A percentile compares a stretch with the other conserved stretches of the same genome.
These are phyloP conservation scores for Parnassius glacialis DNA, from an alignment of 2,888 invertebrate species.

Conservation along the genomic window DNA sequence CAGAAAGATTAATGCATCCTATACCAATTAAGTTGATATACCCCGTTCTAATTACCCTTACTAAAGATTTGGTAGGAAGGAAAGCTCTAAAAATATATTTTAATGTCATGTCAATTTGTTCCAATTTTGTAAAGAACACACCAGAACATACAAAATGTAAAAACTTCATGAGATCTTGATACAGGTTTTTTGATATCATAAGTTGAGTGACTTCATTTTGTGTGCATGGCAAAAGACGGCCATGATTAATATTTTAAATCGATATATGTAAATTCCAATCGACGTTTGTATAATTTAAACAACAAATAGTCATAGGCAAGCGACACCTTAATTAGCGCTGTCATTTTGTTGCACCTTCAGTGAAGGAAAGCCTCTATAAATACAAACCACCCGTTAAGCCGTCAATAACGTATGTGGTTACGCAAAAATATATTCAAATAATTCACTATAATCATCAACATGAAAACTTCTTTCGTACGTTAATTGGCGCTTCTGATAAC, in stretches of 20 bases:
- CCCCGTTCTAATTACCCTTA: too few relatives aligned
- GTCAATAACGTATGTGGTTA: slow-evolving; percentile 9
- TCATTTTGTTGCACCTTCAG: slow-evolving; percentile 14
- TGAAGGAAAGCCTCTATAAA: slow-evolving; percentile 15
- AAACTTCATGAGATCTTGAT: too few relatives aligned
- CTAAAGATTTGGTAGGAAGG: too few relatives aligned
- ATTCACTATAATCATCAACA: slow-evolving; percentile 9
- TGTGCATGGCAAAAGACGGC: not conserved
- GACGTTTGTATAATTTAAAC: slow-evolving; percentile 14
- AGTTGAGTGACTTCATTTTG: not conserved
- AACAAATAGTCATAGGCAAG: slow-evolving; percentile 17
- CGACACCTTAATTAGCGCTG: slow-evolving; percentile 4
- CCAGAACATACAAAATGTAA: too few relatives aligned
- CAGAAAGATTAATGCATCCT: too few relatives aligned
- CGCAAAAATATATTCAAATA: slow-evolving; percentile 13
- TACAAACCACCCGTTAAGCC: slow-evolving; percentile 12
- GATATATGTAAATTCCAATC: slow-evolving; percentile 6
- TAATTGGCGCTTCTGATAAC: not conserved
- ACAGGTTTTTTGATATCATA: not conserved
- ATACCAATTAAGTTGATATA: too few relatives aligned
- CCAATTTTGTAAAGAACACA: too few relatives aligned
- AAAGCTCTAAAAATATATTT: too few relatives aligned
- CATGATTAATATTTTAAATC: not conserved
- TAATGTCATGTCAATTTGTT: too few relatives aligned
- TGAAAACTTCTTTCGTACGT: not conserved